A percentile compares a stretch with the other conserved stretches of the same genome.
phyloP scores from a whole-genome alignment of 2,113 vertebrate species.

The Gambusia affinis region DNA sequence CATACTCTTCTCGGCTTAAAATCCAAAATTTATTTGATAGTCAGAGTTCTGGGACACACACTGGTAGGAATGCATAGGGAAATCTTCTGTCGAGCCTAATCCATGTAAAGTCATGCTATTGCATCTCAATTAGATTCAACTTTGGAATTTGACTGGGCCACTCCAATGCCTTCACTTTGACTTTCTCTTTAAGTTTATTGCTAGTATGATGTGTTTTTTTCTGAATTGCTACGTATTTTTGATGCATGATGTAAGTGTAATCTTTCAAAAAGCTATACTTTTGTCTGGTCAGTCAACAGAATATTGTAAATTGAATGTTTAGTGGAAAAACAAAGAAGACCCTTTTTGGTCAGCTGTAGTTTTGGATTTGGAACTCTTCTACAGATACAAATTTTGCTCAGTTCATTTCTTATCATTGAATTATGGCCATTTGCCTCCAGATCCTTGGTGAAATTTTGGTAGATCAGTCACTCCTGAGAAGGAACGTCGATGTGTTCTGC shows the following conservation, averaged over 20 bases:
- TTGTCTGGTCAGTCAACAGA: too few relatives aligned
- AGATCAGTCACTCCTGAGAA: background rate
- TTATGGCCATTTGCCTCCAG: background rate
- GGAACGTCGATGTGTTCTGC: too few relatives aligned
- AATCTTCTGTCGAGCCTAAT: slow-evolving; percentile 11
- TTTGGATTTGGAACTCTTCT: too few relatives aligned
- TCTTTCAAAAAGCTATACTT: too few relatives aligned
- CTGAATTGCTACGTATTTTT: background rate
- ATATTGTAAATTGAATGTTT: too few relatives aligned
- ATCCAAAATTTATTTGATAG: slow-evolving; percentile 76
- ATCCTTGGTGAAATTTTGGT: background rate
- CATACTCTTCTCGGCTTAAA: slow-evolving; percentile 73
- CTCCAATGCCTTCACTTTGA: background rate
- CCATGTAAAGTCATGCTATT: too few relatives aligned
- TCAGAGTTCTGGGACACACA: slow-evolving; percentile 50
- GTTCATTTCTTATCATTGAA: too few relatives aligned
- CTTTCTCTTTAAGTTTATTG: background rate
- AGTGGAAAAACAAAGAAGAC: too few relatives aligned
- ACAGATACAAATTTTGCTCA: too few relatives aligned
- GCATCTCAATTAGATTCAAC: background rate
- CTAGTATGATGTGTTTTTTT: background rate
- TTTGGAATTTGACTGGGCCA: background rate
- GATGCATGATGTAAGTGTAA: too few relatives aligned
- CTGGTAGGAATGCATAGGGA: slow-evolving; percentile 20
- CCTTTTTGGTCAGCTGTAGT: too few relatives aligned